phyloP scores from a whole-genome alignment of 2,797 vertebrate genomes.

The Leuciscus waleckii region DNA sequence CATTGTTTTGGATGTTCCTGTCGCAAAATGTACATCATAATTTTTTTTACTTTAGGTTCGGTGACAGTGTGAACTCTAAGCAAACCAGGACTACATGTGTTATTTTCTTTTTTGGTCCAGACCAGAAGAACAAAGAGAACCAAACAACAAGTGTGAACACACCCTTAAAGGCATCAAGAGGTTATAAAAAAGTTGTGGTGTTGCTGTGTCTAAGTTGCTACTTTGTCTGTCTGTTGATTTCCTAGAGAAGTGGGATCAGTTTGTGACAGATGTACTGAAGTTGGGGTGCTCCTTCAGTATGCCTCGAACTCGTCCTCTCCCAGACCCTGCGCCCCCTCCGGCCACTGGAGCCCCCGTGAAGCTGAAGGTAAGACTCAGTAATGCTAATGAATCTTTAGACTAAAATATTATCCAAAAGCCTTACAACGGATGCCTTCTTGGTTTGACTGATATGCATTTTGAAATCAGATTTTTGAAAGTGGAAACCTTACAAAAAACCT shows the following conservation, averaged over 20 bases:
- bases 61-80: too few species aligned
- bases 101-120: too few species aligned
- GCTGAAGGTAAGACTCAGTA: conserved; percentile 88
- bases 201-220: conserved; percentile 82
- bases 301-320: conserved; percentile 95
- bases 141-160: too few species aligned
- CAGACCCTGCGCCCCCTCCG: conserved; percentile 91
- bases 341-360: conserved; percentile 97
- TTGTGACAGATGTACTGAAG: conserved; percentile 92
- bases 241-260: conserved; percentile 99
- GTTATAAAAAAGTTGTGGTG: not conserved
- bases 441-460: not conserved
- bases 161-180: not conserved
- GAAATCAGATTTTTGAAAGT: not conserved
- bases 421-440: not conserved
- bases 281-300: conserved; percentile 90
- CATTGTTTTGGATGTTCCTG: too few species aligned
- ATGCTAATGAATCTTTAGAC: not conserved
- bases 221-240: conserved; percentile 88
- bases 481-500: not conserved
- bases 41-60: too few species aligned
- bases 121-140: too few species aligned
- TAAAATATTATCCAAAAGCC: not conserved
- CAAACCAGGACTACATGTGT: too few species aligned
- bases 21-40: too few species aligned